Conservation (phyloP, 2,797 vertebrate genomes). For the Poliocrania exsul region DNA sequence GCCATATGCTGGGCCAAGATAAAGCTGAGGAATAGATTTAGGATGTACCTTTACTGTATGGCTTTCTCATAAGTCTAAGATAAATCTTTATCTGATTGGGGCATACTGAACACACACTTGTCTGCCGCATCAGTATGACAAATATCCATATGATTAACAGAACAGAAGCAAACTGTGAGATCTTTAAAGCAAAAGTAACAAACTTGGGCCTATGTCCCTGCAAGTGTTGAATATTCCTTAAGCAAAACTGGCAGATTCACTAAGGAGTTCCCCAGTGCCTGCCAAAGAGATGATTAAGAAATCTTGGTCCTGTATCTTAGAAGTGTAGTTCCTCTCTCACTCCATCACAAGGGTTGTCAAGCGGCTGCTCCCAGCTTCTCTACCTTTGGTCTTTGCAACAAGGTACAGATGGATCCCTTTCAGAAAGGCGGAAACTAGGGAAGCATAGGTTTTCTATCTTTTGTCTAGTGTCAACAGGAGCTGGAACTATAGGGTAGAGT, state of each 20-base stretch:
- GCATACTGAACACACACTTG: background rate
- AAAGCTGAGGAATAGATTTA: conserved; percentile 3
- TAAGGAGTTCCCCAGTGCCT: background rate
- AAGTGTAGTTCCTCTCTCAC: background rate
- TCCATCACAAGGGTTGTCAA: background rate
- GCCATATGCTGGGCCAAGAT: conserved; percentile 19
- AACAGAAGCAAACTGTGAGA: background rate
- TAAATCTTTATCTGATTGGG: background rate
- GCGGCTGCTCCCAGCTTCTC: background rate
- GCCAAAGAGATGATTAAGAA: background rate
- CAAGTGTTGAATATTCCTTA: background rate
- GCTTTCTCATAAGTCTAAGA: background rate
- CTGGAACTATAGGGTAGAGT: background rate
- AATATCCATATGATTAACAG: background rate
- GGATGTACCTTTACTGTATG: background rate
- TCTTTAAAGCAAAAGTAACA: background rate
- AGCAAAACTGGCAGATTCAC: background rate
- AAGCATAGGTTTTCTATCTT: background rate
- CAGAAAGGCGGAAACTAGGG: rapidly evolving
- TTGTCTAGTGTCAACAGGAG: background rate
- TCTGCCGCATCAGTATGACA: background rate
- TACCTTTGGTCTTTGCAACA: rapidly evolving
- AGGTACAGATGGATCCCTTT: background rate
- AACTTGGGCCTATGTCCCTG: background rate
- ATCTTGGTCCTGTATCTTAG: background rate